Evolutionary conservation across 2,888 invertebrate species (phyloP).

Genomic region (Scaptomyza polygonia): DNA sequence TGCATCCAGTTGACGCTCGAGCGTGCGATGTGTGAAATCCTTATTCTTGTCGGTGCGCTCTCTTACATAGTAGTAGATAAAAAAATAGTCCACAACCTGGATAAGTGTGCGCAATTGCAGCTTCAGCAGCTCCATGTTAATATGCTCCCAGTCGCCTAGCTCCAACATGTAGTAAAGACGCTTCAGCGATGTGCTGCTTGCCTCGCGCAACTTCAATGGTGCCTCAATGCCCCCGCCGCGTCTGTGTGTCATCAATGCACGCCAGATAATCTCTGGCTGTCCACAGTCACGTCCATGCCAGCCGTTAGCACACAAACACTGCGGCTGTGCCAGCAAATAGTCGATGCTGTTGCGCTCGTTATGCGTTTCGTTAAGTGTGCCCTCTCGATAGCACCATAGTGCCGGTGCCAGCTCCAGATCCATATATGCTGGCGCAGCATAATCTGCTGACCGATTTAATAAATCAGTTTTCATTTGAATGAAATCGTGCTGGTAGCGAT

Average conservation of each 20-base stretch:
- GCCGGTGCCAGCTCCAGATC: constrained; percentile 53
- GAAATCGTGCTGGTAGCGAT: constrained; percentile 68
- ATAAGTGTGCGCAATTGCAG: constrained; percentile 87
- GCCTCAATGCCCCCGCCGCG: constrained; percentile 81
- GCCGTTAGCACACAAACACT: constrained; percentile 86
- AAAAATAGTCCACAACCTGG: constrained; percentile 87
- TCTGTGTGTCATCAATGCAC: constrained; percentile 86
- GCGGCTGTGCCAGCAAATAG: constrained; percentile 62
- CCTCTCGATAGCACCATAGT: constrained; percentile 80
- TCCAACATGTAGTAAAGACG: constrained; percentile 87
- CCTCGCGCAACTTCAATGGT: constrained; percentile 66
- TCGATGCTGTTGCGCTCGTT: constrained; percentile 47
- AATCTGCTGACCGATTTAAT: constrained; percentile 64
- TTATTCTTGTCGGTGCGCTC: constrained; percentile 22
- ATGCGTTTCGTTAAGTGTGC: constrained; percentile 64
- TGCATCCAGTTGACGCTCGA: constrained; percentile 76
- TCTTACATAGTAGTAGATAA: constrained; percentile 84
- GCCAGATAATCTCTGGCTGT: constrained; percentile 88
- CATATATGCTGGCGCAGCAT: constrained; percentile 57
- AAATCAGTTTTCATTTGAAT: constrained; percentile 62
- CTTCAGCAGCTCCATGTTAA: constrained; percentile 86
- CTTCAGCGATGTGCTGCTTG: constrained; percentile 77
- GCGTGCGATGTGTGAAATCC: constrained; percentile 65
- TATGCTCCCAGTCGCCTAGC: constrained; percentile 82
- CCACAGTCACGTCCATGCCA: constrained; percentile 89